Conservation (phyloP, 2,113 vertebrate genomes). For the Triplophysa tibetana region DNA sequence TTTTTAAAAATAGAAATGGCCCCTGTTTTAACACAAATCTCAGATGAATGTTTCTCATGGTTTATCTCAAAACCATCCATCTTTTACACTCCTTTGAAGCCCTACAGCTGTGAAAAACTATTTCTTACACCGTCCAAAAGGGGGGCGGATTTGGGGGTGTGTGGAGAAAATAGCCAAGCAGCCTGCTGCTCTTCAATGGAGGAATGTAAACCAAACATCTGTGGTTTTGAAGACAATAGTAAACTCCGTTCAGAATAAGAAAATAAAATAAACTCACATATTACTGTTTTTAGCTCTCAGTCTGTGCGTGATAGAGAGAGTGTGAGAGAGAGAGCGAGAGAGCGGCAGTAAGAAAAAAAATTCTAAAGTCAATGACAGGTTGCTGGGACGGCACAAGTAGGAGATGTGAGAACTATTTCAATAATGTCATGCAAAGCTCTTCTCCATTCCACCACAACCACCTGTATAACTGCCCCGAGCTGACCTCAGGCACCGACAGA, state of each 20-base stretch:
- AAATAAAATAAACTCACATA: not conserved
- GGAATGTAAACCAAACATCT: slow-evolving; percentile 35
- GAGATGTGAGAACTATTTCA: slow-evolving; percentile 39
- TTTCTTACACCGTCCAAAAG: slow-evolving; percentile 30
- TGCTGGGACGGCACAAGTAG: not conserved
- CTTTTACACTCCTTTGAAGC: slow-evolving; percentile 28
- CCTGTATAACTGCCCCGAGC: slow-evolving; percentile 21
- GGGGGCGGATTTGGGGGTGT: not conserved
- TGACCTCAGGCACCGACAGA: slow-evolving; percentile 35
- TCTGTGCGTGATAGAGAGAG: too few relatives aligned
- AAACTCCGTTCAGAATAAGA: slow-evolving; percentile 7
- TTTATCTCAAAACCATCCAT: slow-evolving; percentile 34
- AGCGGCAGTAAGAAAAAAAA: not conserved
- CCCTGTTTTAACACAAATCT: slow-evolving; percentile 18
- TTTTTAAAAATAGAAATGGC: not conserved
- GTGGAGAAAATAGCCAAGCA: slow-evolving; percentile 1
- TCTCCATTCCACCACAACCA: slow-evolving; percentile 7
- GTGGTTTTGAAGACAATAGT: slow-evolving; percentile 14
- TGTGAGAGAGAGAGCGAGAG: not conserved
- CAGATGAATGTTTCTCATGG: slow-evolving; percentile 28
- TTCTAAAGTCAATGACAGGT: slow-evolving; percentile 2
- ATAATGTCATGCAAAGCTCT: slow-evolving; percentile 20
- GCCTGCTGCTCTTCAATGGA: slow-evolving; percentile 23
- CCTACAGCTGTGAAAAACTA: slow-evolving; percentile 34
- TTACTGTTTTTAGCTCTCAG: not conserved